Conservation (phyloP, 1,140 invertebrate genomes). For the Ostrea edulis region DNA sequence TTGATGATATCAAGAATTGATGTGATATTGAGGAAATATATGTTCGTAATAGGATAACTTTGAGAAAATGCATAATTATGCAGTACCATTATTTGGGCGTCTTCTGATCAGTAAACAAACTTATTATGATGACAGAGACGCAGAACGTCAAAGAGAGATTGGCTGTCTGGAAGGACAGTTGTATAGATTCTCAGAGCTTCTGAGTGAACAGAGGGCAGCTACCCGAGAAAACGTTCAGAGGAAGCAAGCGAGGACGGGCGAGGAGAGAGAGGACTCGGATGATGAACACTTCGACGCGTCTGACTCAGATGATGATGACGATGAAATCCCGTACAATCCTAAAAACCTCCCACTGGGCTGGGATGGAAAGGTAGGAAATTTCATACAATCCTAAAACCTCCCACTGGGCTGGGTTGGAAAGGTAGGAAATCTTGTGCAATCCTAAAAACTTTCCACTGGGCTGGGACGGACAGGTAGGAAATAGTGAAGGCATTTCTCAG, state of each 20-base stretch:
- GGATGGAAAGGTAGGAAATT: slow-evolving; percentile 94
- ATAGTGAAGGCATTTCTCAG: no score
- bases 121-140: slow-evolving; percentile 60
- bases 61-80: no score
- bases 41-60: no score
- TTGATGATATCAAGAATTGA: no score
- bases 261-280: slow-evolving; percentile 83
- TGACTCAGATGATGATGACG: slow-evolving; percentile 87
- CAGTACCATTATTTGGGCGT: no score
- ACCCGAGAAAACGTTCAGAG: slow-evolving; percentile 99
- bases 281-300: slow-evolving; percentile 92
- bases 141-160: slow-evolving; percentile 83
- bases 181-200: slow-evolving; percentile 88
- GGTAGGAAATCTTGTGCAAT: no score
- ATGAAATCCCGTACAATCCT: slow-evolving; percentile 98
- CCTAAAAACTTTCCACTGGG: no score
- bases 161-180: slow-evolving; percentile 93
- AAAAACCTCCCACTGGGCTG: slow-evolving; percentile 99
- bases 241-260: slow-evolving; percentile 97
- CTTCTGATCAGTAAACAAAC: no score
- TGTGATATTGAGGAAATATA: no score
- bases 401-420: no score
- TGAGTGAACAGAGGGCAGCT: slow-evolving; percentile 87
- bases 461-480: no score
- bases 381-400: neutral